Percentiles rank a stretch among this genome's conserved stretches.
Evolutionary conservation across 2,888 invertebrate genomes (phyloP).

Genomic region (Drosophila setosimentum): DNA sequence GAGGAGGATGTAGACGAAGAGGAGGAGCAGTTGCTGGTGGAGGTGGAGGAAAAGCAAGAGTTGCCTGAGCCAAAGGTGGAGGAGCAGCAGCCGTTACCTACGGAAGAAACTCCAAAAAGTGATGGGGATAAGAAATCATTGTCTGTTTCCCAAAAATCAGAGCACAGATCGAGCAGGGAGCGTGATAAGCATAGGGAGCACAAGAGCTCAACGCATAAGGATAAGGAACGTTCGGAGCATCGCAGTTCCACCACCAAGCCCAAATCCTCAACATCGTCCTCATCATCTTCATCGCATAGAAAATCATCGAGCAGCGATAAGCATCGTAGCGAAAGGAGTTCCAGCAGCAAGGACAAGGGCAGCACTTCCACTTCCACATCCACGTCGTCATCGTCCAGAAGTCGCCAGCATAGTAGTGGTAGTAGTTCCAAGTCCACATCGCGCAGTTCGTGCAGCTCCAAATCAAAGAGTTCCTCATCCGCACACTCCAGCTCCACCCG

Average conservation of each 20-base stretch:
- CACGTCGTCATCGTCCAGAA: constrained; percentile 51
- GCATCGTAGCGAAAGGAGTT: constrained; percentile 50
- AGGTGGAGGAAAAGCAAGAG: constrained; percentile 18
- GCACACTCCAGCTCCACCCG: constrained; percentile 24
- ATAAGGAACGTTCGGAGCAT: constrained; percentile 42
- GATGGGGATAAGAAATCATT: constrained; percentile 23
- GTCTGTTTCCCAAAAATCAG: constrained; percentile 27
- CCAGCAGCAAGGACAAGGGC: constrained; percentile 38
- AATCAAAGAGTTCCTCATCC: constrained; percentile 41
- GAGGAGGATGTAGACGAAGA: constrained; percentile 24
- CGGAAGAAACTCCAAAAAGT: constrained; percentile 34
- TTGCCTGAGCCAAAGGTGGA: not conserved
- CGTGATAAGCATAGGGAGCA: constrained; percentile 32
- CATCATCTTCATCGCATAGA: constrained; percentile 52
- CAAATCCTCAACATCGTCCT: constrained; percentile 54
- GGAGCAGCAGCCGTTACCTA: constrained; percentile 1
- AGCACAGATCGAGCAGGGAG: constrained; percentile 49
- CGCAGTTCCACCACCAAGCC: constrained; percentile 62
- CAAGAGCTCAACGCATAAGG: constrained; percentile 34
- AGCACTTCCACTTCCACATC: constrained; percentile 52
- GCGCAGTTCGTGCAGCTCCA: constrained; percentile 42
- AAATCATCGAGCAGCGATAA: constrained; percentile 63
- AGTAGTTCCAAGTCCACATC: constrained; percentile 57
- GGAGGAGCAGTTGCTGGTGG: constrained; percentile 25
- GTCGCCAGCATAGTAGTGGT: constrained; percentile 43